Percentiles rank a stretch among this genome's conserved stretches.
These are phyloP conservation scores for Mythimna impura DNA, from an alignment of 2,888 invertebrate species.

Conservation along the genomic window DNA sequence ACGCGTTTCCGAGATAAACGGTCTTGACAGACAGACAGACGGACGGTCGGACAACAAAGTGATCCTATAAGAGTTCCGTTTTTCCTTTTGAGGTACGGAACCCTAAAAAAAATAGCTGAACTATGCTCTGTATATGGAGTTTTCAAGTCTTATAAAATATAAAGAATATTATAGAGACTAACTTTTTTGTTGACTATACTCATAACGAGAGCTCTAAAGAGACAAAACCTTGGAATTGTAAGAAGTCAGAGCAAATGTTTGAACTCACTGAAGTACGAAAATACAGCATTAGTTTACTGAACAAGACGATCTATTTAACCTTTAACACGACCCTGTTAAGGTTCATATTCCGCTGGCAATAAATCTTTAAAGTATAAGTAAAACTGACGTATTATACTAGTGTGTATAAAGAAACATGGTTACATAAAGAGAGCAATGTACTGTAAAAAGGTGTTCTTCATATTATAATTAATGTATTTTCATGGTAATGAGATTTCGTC, in stretches of 20 bases:
- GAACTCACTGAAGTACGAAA: conserved; percentile 55
- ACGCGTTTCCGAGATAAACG: too few species aligned
- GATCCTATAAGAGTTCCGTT: too few species aligned
- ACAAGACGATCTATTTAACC: conserved; percentile 3
- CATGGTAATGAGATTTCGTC: conserved; percentile 61
- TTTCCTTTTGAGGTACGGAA: too few species aligned
- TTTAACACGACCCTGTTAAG: background rate
- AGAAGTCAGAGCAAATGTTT: conserved; percentile 64
- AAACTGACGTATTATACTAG: conserved; percentile 15
- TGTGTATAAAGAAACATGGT: conserved; percentile 32
- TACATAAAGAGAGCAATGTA: conserved; percentile 54
- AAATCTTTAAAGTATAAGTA: too few species aligned
- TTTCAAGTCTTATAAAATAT: background rate
- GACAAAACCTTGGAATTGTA: conserved; percentile 64
- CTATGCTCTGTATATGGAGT: background rate
- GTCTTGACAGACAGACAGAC: too few species aligned
- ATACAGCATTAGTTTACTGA: conserved; percentile 39
- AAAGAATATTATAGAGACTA: background rate
- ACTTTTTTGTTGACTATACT: conserved; percentile 18
- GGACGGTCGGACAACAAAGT: too few species aligned
- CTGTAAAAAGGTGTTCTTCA: conserved; percentile 60
- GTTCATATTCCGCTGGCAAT: conserved; percentile 31
- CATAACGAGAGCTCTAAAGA: conserved; percentile 43
- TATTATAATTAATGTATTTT: conserved; percentile 65
- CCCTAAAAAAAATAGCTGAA: too few species aligned